These are phyloP conservation scores for Frieseomelitta varia DNA, from an alignment of 1,140 invertebrate species.

Conservation along the genomic window DNA sequence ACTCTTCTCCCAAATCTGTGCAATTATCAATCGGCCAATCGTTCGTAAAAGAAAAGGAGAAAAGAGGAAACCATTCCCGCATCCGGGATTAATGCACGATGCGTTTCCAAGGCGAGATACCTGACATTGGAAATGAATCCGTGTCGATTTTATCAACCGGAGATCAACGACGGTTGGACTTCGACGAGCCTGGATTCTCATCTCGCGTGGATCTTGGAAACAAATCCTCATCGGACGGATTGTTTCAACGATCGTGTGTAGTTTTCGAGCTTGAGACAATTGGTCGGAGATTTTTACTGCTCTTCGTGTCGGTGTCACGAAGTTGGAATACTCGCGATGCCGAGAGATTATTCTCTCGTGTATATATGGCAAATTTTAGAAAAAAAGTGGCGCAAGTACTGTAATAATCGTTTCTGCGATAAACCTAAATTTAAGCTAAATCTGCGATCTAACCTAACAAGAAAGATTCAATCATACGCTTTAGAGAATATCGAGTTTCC, in stretches of 20 bases:
- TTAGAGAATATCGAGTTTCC: not conserved
- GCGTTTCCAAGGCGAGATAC: conserved; percentile 3
- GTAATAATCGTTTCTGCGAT: no score
- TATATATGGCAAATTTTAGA: no score
- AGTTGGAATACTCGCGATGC: not conserved
- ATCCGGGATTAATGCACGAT: conserved; percentile 6
- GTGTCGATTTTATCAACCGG: conserved; percentile 5
- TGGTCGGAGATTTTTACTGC: not conserved
- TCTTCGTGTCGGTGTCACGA: not conserved
- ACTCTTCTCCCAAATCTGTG: conserved; percentile 50
- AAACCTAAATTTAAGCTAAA: no score
- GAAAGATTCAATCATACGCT: not conserved
- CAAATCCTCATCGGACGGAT: no score
- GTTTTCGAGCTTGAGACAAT: not conserved
- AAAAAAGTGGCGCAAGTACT: no score
- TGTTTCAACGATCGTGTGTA: not conserved
- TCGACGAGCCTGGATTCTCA: not conserved
- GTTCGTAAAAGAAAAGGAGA: not conserved
- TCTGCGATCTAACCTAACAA: not conserved
- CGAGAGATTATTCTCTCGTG: not conserved
- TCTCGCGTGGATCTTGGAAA: not conserved
- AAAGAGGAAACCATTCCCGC: conserved; percentile 34
- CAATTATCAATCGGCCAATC: conserved; percentile 58
- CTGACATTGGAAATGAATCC: conserved; percentile 18
- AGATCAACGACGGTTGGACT: not conserved